Evolutionary conservation across 2,113 vertebrate genomes (phyloP).

Genomic region (Pomatostomus ruficeps): DNA sequence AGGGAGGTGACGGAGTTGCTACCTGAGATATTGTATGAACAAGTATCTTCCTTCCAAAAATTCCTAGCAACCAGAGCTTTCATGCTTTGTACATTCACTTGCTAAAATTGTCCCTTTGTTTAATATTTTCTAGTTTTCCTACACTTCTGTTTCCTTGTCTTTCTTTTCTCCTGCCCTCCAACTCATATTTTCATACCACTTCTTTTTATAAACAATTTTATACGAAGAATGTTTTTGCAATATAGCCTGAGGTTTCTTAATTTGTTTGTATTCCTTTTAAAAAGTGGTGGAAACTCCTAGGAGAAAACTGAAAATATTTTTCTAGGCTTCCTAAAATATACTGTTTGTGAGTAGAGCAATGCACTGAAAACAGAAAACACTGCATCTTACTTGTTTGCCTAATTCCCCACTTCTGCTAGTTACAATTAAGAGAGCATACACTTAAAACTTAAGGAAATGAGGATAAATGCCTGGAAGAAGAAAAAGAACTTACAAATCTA

Average conservation of each 20-base stretch:
- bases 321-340: not conserved
- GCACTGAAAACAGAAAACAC: not conserved
- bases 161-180: not conserved
- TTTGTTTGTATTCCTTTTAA: not conserved
- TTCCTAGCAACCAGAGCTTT: not conserved
- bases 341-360: not conserved
- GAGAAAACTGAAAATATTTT: not conserved
- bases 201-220: not conserved
- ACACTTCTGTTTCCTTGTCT: not conserved
- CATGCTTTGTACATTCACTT: not conserved
- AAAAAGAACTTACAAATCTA: not conserved
- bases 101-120: not conserved
- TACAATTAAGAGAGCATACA: not conserved
- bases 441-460: not conserved
- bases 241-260: not conserved
- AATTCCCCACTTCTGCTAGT: not conserved
- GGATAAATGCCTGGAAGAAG: not conserved
- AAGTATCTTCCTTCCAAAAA: not conserved
- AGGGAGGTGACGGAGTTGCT: not conserved
- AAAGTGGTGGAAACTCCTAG: not conserved
- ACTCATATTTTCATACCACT: not conserved
- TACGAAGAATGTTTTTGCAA: not conserved
- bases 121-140: not conserved
- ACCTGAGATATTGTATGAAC: not conserved
- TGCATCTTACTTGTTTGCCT: not conserved